Percentiles rank a stretch among this genome's conserved stretches.
Evolutionary conservation across 2,888 invertebrate species (phyloP).

Genomic region (Chaitophorus viminalis): DNA sequence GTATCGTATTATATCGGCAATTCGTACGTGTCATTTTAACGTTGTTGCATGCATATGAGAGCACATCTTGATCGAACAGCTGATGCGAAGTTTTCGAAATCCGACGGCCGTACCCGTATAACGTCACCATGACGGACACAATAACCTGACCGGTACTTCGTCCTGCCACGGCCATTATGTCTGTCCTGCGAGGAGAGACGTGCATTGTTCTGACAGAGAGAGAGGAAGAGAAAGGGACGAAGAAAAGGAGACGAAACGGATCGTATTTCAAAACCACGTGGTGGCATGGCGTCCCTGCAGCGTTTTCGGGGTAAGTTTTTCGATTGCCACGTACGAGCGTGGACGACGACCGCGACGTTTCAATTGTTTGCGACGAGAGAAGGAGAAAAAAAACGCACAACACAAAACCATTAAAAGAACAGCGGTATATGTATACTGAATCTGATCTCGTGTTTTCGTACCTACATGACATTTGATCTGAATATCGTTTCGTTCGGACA

Average conservation of each 20-base stretch:
- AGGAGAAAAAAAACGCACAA: neutral
- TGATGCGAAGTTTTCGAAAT: neutral
- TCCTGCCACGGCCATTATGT: neutral
- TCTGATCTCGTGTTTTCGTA: conserved; percentile 34
- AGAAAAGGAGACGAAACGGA: neutral
- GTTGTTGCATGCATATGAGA: too few species aligned
- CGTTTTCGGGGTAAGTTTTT: neutral
- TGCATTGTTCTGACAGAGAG: conserved; percentile 6
- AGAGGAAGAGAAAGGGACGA: neutral
- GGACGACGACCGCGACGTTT: neutral
- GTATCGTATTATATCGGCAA: too few species aligned
- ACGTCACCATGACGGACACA: neutral
- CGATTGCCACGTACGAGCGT: neutral
- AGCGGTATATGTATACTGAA: neutral
- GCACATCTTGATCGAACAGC: too few species aligned
- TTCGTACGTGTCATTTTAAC: too few species aligned
- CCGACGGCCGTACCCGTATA: neutral
- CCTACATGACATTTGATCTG: conserved; percentile 39
- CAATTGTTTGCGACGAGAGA: conserved; percentile 3
- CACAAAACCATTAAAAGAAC: conserved; percentile 35
- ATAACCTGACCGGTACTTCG: neutral
- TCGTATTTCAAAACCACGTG: conserved; percentile 19
- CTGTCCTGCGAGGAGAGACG: too few species aligned
- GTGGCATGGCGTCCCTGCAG: conserved; percentile 8
- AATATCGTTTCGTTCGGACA: conserved; percentile 15